Conservation (phyloP, 2,888 invertebrate species). For the Imbricaverruca yamaguchii region DNA sequence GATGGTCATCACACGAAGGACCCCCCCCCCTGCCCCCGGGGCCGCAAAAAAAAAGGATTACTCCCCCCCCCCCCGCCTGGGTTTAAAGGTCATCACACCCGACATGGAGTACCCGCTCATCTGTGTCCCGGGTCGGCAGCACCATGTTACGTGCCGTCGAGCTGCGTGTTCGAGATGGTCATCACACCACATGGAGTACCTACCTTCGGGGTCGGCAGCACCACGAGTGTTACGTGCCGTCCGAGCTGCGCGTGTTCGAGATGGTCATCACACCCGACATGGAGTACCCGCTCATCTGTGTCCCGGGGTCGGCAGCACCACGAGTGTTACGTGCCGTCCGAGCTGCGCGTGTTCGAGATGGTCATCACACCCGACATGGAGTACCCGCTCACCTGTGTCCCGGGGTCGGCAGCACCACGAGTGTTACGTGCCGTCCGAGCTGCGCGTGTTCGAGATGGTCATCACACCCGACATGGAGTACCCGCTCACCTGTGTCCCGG, state of each 20-base stretch:
- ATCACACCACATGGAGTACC: slow-evolving; percentile 95
- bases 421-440: slow-evolving; percentile 62
- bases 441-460: slow-evolving; percentile 89
- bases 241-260: slow-evolving; percentile 79
- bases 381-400: slow-evolving; percentile 64
- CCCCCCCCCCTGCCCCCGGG: slow-evolving; percentile 56
- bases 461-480: slow-evolving; percentile 94
- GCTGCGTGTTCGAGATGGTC: slow-evolving; percentile 87
- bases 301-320: slow-evolving; percentile 61
- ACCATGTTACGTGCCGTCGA: slow-evolving; percentile 70
- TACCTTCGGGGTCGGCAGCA: slow-evolving; percentile 59
- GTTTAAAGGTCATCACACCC: slow-evolving; percentile 91
- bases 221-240: slow-evolving; percentile 67
- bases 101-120: slow-evolving; percentile 90
- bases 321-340: slow-evolving; percentile 65
- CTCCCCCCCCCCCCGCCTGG: slow-evolving; percentile 68
- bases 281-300: slow-evolving; percentile 94
- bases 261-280: slow-evolving; percentile 92
- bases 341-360: slow-evolving; percentile 86
- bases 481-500: slow-evolving; percentile 86
- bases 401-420: slow-evolving; percentile 59
- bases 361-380: slow-evolving; percentile 92
- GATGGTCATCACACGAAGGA: slow-evolving; percentile 94
- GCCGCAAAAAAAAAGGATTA: slow-evolving; percentile 65
- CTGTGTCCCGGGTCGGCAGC: slow-evolving; percentile 45